Evolutionary conservation across 2,888 invertebrate species (phyloP), one percentile per base, ranked within the genome.

Genomic region (Synergus itoensis): DNA sequence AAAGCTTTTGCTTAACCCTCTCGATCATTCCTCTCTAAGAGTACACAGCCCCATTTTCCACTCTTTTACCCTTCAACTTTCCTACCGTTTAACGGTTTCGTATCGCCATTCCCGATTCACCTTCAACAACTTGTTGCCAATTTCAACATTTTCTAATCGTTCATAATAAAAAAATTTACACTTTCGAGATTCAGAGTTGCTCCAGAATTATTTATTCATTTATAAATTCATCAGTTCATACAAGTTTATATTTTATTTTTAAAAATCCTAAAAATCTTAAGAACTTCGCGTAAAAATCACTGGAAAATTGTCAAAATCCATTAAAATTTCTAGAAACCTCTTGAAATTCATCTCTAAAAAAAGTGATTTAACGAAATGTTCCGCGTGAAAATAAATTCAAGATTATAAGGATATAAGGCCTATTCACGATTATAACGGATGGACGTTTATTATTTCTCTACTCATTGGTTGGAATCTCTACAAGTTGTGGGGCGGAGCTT

Each of bases 401-500:
- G 14, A 45, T 12, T 1, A 12, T 9, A 12, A 14, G 12, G 14
- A 3, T 14, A 11, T 45, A 14, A 2, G 45, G 14, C 4, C 14
- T 14, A 14, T 45, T 14, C 4, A 45, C 3, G 45, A 45, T 14
- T 45, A 45, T 45, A 45, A 45, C 45, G 45, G 45, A 45, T 45
- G 14, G 43, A 12, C 43, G 43, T 45, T 45, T 3, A 14, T 53
- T 8, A 53, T n/a, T 53, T n/a, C n/a, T 28, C 60, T 21, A 60
- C 60, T 60, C 21, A 28, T 28, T 60, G 60, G 60, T 60, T 60
- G 12, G 21, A 60, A 60, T 18, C 18, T 36, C 21, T 57, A 80
- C 63, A 80, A 80, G 45, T 65, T 78, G 41, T 53, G 73, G 88
- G 89, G 89, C 89, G 89, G 88, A 82, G 88, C 87, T 81, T 79